These are phyloP conservation scores for Meta bourneti DNA, from an alignment of 2,888 invertebrate genomes.

Conservation along the genomic window DNA sequence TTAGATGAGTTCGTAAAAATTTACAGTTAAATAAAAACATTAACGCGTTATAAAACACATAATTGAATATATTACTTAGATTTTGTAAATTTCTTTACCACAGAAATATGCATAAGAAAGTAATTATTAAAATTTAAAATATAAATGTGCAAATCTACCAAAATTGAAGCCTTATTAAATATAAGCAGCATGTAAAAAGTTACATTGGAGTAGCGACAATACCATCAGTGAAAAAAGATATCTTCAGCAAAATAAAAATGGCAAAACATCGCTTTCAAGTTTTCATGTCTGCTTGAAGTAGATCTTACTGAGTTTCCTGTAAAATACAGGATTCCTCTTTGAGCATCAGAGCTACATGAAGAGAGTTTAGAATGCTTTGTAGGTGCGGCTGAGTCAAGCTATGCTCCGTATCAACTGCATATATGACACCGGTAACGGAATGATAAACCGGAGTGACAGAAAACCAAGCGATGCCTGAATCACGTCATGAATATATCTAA, in stretches of 20 bases:
- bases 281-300: not conserved
- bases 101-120: too few relatives aligned
- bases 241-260: not conserved
- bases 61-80: too few relatives aligned
- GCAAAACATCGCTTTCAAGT: not conserved
- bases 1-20: too few relatives aligned
- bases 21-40: too few relatives aligned
- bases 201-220: too few relatives aligned
- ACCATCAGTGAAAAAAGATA: too few relatives aligned
- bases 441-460: constrained; percentile 41
- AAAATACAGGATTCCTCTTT: constrained; percentile 30
- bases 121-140: too few relatives aligned
- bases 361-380: constrained; percentile 19
- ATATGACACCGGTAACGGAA: constrained; percentile 6
- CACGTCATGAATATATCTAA: constrained; percentile 35
- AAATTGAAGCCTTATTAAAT: too few relatives aligned
- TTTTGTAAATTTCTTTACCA: too few relatives aligned
- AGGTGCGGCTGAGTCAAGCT: not conserved
- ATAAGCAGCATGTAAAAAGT: too few relatives aligned
- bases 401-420: constrained; percentile 3
- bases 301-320: not conserved
- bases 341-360: not conserved
- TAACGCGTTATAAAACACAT: too few relatives aligned
- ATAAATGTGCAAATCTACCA: too few relatives aligned
- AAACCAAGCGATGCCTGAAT: constrained; percentile 34